Evolutionary conservation across 2,797 vertebrate genomes (phyloP), one percentile per base, ranked within the genome.

Genomic region (Harpagifer antarcticus): DNA sequence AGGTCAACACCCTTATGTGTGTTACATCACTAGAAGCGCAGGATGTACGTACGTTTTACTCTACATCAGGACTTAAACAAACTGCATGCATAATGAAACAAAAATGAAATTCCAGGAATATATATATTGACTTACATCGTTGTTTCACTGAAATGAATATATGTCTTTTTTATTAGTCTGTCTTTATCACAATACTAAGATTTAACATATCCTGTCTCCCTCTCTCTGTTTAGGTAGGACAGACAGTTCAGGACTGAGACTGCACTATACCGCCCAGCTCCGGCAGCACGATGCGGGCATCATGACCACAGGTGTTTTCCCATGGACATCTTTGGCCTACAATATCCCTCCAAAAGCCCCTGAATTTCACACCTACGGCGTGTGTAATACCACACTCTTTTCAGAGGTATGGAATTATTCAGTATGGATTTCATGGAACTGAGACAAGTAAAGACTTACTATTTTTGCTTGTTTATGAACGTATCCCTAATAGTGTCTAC

Each of bases 191-290:
- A 5, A 40, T 5, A 17, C 9, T 8, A 27, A 16, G 37, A 57
- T 48, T 0, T 42, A 60, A 47, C 31, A 20, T 37, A 33, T 7
- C 16, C 16, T 69, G 3, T 61, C 10, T 57, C 14, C 54, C 47
- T 17, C 33, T 33, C 45, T 68, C 19, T 76, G 11, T 65, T 2
- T 60, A 95, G 94, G 76, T 13, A 76, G 77, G 52, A 85, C n/a
- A 42, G 94, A 95, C 83, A 93, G 75, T 81, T 95, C 94, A 7
- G 94, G 94, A 48, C 50, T 95, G 31, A 87, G 67, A 53, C 65
- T 95, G n/a, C 71, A 88, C 78, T 91, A 93, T 31, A 93, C 93
- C 17, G 68, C 68, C 13, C 13, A 88, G 33, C 86, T 92, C 37
- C 84, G 90, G 20, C 48, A 86, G 74, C 50, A 92, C 17, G 90